Conservation (phyloP, 1,140 invertebrate species). For the Zaprionus capensis region DNA sequence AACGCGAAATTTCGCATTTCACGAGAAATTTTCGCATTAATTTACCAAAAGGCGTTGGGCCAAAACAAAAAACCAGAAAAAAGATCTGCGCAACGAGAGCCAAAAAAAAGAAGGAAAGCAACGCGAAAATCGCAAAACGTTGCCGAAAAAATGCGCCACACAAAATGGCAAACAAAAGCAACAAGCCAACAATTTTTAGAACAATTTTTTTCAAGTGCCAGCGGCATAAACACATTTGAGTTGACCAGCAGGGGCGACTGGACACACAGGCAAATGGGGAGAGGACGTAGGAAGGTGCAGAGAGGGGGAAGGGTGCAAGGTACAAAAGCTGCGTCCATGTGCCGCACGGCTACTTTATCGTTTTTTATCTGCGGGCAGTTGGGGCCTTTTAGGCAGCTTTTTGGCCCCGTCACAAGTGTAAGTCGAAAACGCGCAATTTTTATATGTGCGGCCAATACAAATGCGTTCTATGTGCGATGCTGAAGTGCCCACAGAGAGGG, state of each 20-base stretch:
- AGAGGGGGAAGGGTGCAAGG: not conserved
- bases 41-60: conserved; percentile 81
- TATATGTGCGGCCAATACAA: conserved; percentile 41
- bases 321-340: conserved; percentile 32
- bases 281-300: not conserved
- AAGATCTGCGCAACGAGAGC: conserved; percentile 22
- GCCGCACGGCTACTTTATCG: conserved; percentile 47
- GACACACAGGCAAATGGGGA: not conserved
- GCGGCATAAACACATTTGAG: conserved; percentile 63
- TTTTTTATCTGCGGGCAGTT: conserved; percentile 54
- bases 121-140: conserved; percentile 39
- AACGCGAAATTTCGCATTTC: conserved; percentile 81
- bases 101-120: conserved; percentile 24
- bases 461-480: conserved; percentile 45
- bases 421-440: conserved; percentile 46
- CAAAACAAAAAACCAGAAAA: conserved; percentile 75
- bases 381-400: conserved; percentile 56
- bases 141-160: conserved; percentile 57
- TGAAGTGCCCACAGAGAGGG: conserved; percentile 14
- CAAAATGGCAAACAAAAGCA: conserved; percentile 80
- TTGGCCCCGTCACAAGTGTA: conserved; percentile 44
- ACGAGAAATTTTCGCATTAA: conserved; percentile 81
- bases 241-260: conserved; percentile 13
- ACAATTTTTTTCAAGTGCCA: conserved; percentile 72
- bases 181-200: conserved; percentile 81